A percentile compares a stretch with the other conserved stretches of the same genome.
Evolutionary conservation across 2,113 vertebrate genomes (phyloP).

Genomic region (Corythaixoides concolor): DNA sequence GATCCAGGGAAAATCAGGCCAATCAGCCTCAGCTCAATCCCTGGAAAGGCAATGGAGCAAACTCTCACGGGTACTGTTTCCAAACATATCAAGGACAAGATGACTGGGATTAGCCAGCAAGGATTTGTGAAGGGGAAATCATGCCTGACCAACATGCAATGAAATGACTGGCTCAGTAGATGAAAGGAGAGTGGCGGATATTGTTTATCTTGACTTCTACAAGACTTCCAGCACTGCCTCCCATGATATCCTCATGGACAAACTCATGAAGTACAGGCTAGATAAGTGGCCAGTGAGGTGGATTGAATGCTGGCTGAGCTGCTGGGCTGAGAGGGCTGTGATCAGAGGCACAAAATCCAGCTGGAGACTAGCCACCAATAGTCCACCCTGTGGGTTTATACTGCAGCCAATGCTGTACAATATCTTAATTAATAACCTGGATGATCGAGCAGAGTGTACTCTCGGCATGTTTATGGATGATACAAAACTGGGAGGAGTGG

Average conservation of each 20-base stretch:
- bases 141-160: background rate
- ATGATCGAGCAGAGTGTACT: background rate
- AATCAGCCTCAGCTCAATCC: background rate
- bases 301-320: background rate
- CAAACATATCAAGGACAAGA: background rate
- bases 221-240: background rate
- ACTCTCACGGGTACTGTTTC: background rate
- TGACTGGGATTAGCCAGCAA: background rate
- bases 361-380: background rate
- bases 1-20: background rate
- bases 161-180: background rate
- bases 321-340: background rate
- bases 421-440: background rate
- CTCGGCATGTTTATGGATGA: background rate
- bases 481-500: background rate
- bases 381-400: background rate
- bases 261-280: background rate
- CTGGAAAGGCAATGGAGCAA: background rate
- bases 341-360: background rate
- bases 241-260: background rate
- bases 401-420: background rate
- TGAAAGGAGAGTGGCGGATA: fast-evolving
- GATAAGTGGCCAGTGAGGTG: background rate
- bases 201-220: background rate
- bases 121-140: background rate